phyloP scores from a whole-genome alignment of 2,113 vertebrate genomes.

The Emydura subglobosa region DNA sequence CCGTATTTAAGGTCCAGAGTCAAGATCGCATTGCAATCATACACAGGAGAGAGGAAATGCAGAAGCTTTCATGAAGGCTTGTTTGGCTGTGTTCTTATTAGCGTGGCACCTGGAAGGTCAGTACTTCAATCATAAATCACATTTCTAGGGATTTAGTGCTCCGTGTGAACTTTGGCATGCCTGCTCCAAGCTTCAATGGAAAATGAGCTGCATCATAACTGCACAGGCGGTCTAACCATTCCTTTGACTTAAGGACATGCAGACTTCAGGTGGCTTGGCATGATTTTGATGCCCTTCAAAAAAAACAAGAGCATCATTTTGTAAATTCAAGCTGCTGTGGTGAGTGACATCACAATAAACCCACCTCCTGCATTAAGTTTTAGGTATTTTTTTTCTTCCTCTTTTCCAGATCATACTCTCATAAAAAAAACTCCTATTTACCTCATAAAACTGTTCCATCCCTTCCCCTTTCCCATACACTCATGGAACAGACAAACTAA shows the following conservation, averaged over 20 bases:
- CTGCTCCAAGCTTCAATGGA: background rate
- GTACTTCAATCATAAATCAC: background rate
- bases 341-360: background rate
- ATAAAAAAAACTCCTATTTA: background rate
- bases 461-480: background rate
- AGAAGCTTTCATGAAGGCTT: background rate
- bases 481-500: background rate
- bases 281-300: background rate
- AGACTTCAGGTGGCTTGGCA: background rate
- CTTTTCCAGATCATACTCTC: background rate
- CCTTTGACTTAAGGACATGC: background rate
- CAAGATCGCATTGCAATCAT: background rate
- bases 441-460: background rate
- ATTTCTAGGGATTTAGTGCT: background rate
- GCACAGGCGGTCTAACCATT: background rate
- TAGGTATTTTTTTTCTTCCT: background rate
- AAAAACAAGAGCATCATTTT: background rate
- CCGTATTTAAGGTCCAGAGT: background rate
- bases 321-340: constrained; percentile 4
- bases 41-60: background rate
- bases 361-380: background rate
- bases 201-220: background rate
- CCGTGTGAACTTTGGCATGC: background rate
- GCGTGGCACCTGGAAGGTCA: background rate
- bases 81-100: background rate